Evolutionary conservation across 2,113 vertebrate species (phyloP).

Genomic region (Gallinago paraguaiae): DNA sequence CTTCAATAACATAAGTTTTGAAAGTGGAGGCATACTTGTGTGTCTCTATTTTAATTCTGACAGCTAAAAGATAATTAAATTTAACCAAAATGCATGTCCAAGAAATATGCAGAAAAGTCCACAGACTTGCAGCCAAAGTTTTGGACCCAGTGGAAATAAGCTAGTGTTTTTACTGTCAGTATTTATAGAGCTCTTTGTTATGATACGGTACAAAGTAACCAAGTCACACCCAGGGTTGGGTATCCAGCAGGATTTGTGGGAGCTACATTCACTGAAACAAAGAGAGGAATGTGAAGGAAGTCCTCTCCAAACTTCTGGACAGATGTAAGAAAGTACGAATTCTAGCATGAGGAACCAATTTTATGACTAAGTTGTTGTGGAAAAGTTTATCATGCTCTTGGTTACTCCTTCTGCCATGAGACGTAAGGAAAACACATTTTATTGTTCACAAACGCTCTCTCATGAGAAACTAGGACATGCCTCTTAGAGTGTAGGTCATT

Average conservation of each 20-base stretch:
- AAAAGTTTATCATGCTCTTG: background rate
- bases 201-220: background rate
- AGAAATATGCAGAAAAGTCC: background rate
- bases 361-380: background rate
- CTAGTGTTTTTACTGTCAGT: background rate
- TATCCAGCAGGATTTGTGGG: background rate
- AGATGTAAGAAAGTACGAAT: background rate
- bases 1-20: background rate
- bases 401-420: background rate
- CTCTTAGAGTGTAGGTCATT: background rate
- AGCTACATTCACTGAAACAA: accelerated
- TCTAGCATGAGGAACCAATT: background rate
- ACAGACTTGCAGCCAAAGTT: background rate
- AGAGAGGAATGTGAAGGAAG: background rate
- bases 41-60: background rate
- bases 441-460: background rate
- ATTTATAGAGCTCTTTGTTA: background rate
- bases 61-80: background rate
- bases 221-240: background rate
- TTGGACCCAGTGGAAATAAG: background rate
- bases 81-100: accelerated
- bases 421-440: background rate
- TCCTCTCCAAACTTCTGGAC: background rate
- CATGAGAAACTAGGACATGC: background rate
- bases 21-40: accelerated